Evolutionary conservation across 2,888 invertebrate species (phyloP).

Genomic region (Galerucella pusilla): DNA sequence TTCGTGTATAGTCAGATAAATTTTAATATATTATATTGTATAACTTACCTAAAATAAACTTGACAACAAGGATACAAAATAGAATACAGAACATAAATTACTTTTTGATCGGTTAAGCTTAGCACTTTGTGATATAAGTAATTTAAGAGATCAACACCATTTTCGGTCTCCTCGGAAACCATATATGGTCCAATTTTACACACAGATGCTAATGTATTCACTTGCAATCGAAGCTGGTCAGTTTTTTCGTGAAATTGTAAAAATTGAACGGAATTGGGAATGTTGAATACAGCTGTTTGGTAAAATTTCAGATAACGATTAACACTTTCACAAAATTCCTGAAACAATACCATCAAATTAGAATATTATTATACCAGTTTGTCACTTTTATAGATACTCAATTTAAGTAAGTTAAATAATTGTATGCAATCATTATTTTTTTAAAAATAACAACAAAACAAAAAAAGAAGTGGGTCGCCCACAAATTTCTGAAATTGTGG

Average conservation of each 20-base stretch:
- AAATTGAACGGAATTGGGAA: constrained; percentile 55
- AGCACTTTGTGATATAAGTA: constrained; percentile 74
- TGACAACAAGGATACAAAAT: constrained; percentile 62
- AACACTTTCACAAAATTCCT: constrained; percentile 74
- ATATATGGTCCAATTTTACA: constrained; percentile 66
- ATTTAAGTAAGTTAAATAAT: background rate
- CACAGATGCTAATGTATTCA: constrained; percentile 68
- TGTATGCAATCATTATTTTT: too few relatives aligned
- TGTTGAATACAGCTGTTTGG: constrained; percentile 64
- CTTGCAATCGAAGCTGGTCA: constrained; percentile 67
- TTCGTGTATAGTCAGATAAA: background rate
- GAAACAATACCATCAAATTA: constrained; percentile 34
- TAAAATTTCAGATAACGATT: constrained; percentile 71
- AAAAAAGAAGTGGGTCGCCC: too few relatives aligned
- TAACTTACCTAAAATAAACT: constrained; percentile 60
- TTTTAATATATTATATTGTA: background rate
- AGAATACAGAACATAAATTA: constrained; percentile 69
- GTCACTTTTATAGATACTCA: background rate
- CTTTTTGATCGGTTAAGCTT: constrained; percentile 69
- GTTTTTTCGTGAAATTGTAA: constrained; percentile 61
- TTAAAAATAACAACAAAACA: too few relatives aligned
- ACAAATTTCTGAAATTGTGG: too few relatives aligned
- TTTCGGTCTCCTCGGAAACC: constrained; percentile 55
- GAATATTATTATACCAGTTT: background rate
- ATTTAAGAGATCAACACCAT: constrained; percentile 73